These are phyloP conservation scores for Melopsittacus undulatus DNA, from an alignment of 2,797 vertebrate species.

Conservation along the genomic window DNA sequence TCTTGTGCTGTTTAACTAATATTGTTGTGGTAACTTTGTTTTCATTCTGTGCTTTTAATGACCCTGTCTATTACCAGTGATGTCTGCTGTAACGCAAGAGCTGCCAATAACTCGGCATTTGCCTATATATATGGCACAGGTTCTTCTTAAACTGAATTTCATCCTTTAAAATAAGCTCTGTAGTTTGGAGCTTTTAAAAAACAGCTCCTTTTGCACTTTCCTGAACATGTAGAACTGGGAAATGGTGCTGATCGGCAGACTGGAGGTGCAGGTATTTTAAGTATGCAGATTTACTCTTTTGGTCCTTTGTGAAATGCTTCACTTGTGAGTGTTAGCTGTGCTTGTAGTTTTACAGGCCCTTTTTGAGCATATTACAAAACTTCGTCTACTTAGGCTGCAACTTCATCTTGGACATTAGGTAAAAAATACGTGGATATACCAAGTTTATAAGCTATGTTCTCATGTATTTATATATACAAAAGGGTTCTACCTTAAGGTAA, in stretches of 20 bases:
- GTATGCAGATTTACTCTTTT: not conserved
- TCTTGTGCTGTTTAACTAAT: not conserved
- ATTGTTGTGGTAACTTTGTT: not conserved
- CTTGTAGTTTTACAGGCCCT: not conserved
- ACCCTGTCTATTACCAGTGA: not conserved
- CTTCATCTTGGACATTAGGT: not conserved
- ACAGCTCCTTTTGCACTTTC: not conserved
- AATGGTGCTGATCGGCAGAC: not conserved
- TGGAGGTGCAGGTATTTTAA: not conserved
- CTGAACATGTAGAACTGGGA: not conserved
- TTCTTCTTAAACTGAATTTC: not conserved
- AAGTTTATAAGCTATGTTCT: not conserved
- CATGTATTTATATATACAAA: not conserved
- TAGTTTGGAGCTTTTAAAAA: not conserved
- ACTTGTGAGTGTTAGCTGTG: not conserved
- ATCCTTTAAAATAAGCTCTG: not conserved
- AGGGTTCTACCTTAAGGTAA: not conserved
- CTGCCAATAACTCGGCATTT: not conserved
- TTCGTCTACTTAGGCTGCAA: not conserved
- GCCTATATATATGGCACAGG: not conserved
- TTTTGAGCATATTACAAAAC: not conserved
- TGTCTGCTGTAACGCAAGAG: not conserved
- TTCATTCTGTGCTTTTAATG: not conserved
- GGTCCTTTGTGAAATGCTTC: not conserved
- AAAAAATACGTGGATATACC: not conserved